These are phyloP conservation scores for Myzus persicae DNA, from an alignment of 1,140 invertebrate species.

Conservation along the genomic window DNA sequence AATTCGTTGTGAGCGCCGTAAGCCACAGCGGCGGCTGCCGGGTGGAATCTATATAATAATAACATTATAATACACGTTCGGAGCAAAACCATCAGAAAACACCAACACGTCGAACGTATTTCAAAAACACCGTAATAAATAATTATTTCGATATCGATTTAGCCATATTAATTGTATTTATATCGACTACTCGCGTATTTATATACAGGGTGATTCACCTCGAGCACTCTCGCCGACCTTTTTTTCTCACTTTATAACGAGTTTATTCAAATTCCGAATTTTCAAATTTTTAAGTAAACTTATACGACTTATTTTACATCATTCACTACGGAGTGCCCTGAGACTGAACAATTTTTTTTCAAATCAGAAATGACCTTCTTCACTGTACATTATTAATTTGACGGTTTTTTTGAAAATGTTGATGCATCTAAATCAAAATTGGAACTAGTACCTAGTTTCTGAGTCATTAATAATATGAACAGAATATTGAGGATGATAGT, in stretches of 20 bases:
- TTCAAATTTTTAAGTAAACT: neutral
- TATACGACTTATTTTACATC: neutral
- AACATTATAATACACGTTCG: neutral
- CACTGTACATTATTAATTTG: no score
- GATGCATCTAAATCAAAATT: no score
- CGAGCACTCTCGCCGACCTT: accelerated
- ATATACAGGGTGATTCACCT: neutral
- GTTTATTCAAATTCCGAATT: neutral
- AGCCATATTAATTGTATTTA: neutral
- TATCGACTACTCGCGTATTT: neutral
- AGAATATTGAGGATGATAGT: no score
- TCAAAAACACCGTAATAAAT: neutral
- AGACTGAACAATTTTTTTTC: no score
- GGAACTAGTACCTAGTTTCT: no score
- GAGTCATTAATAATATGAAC: no score
- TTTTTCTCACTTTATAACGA: neutral
- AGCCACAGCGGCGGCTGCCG: neutral
- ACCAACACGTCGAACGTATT: neutral
- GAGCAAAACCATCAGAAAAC: neutral
- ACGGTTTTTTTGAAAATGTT: no score
- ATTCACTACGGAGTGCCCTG: no score
- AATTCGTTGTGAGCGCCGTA: neutral
- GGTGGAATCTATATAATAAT: slow-evolving; percentile 13
- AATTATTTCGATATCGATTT: neutral
- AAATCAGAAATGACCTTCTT: no score